These are phyloP conservation scores for Pocillopora meandrina DNA, from an alignment of 92 coral and sea anemone genomes.

Conservation along the genomic window DNA sequence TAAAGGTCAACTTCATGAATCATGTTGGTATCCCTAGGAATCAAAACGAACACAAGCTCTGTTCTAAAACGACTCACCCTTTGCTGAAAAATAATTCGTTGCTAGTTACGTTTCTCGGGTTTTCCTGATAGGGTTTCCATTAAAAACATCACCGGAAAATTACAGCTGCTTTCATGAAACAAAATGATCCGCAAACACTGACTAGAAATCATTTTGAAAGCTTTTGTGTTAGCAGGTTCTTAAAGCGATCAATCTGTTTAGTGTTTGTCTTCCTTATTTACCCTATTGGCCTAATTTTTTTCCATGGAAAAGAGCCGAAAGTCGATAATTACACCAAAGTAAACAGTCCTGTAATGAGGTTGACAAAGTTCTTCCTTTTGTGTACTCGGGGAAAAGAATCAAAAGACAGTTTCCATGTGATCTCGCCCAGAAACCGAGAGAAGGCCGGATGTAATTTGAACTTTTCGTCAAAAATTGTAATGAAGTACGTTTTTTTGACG, in stretches of 20 bases:
- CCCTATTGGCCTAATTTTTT: conserved; percentile 12
- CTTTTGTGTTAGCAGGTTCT: conserved; percentile 18
- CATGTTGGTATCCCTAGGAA: not conserved
- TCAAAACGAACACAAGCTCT: not conserved
- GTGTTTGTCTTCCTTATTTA: conserved; percentile 22
- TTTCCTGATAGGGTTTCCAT: not conserved
- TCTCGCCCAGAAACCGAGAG: not conserved
- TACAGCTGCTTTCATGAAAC: conserved; percentile 5
- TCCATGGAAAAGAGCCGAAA: conserved; percentile 17
- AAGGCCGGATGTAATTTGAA: conserved; percentile 3
- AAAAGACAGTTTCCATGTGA: not conserved
- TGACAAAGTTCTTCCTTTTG: not conserved
- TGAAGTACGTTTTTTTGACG: not conserved
- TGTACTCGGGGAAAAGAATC: not conserved
- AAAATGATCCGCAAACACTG: conserved; percentile 31
- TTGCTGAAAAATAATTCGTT: not conserved
- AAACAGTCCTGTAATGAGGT: conserved; percentile 11
- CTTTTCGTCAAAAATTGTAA: not conserved
- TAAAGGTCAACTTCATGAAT: not conserved
- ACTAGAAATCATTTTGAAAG: conserved; percentile 23
- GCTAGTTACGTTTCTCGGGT: not conserved
- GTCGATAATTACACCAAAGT: conserved; percentile 13
- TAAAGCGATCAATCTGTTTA: conserved; percentile 10
- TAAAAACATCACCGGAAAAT: not conserved
- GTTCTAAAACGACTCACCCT: not conserved